phyloP scores from a whole-genome alignment of 2,797 vertebrate genomes.

The Falco berigora region DNA sequence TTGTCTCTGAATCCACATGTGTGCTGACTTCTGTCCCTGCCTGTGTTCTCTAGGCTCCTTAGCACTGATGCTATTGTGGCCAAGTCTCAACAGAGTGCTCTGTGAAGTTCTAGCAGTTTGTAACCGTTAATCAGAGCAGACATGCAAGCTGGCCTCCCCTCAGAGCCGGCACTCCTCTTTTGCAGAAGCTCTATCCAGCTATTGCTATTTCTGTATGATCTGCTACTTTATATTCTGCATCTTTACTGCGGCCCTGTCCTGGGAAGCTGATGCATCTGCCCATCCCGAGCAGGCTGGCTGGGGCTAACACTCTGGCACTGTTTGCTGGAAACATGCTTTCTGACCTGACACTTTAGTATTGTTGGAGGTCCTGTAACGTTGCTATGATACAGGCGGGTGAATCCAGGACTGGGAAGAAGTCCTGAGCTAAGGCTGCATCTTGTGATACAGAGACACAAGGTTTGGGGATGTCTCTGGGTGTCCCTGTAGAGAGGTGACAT shows the following conservation, averaged over 20 bases:
- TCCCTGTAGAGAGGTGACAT: background rate
- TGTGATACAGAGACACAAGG: background rate
- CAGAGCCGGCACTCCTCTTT: background rate
- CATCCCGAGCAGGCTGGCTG: background rate
- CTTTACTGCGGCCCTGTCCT: background rate
- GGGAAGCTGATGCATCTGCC: background rate
- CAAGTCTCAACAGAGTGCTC: background rate
- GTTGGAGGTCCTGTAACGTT: background rate
- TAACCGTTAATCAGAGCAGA: background rate
- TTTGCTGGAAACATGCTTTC: background rate
- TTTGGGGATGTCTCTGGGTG: background rate
- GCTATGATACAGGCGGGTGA: background rate
- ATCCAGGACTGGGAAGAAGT: background rate
- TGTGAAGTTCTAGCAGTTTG: background rate
- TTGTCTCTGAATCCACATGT: background rate
- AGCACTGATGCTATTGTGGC: background rate
- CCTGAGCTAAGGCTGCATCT: background rate
- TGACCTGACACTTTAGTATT: background rate
- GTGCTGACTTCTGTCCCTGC: background rate
- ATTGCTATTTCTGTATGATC: background rate
- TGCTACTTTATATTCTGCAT: background rate
- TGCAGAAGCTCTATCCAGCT: background rate
- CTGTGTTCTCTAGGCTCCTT: background rate
- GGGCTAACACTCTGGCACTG: background rate
- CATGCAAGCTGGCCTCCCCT: accelerated